A percentile compares a stretch with the other conserved stretches of the same genome.
Conservation (phyloP, 2,888 invertebrate species). For the Ganaspis brasiliensis region DNA sequence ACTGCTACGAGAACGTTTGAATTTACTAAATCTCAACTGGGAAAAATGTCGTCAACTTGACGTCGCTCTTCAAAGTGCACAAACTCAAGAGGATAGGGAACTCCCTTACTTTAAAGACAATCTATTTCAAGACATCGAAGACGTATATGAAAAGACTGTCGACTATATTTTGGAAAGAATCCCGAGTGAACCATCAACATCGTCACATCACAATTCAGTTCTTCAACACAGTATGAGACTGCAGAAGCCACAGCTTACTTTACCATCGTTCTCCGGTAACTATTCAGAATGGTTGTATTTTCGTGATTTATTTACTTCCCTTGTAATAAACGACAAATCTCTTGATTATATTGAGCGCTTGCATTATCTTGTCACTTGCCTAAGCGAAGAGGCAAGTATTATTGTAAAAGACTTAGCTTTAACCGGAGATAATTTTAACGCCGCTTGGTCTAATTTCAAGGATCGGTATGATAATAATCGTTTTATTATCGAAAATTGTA, state of each 20-base stretch:
- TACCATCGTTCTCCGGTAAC: background rate
- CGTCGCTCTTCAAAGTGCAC: no score
- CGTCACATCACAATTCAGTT: no score
- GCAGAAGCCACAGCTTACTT: background rate
- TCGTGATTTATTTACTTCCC: conserved; percentile 27
- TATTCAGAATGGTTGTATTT: conserved; percentile 39
- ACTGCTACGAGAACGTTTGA: no score
- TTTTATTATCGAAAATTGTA: conserved; percentile 2
- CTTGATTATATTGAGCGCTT: conserved; percentile 22
- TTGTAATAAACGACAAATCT: conserved; percentile 11
- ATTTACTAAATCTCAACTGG: no score
- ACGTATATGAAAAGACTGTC: no score
- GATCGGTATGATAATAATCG: conserved; percentile 29
- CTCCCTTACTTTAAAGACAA: no score
- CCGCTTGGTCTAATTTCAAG: conserved; percentile 9
- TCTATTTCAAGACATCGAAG: no score
- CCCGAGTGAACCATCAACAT: no score
- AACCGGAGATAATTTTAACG: background rate
- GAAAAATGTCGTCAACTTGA: no score
- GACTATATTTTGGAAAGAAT: no score
- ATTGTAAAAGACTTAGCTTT: conserved; percentile 20
- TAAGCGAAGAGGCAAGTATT: conserved; percentile 10
- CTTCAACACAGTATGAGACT: background rate
- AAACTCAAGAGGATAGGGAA: no score
- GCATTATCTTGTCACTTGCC: conserved; percentile 32